Base-by-base conservation (phyloP, 2,113 vertebrate genomes). In the Agelaius phoeniceus region DNA sequence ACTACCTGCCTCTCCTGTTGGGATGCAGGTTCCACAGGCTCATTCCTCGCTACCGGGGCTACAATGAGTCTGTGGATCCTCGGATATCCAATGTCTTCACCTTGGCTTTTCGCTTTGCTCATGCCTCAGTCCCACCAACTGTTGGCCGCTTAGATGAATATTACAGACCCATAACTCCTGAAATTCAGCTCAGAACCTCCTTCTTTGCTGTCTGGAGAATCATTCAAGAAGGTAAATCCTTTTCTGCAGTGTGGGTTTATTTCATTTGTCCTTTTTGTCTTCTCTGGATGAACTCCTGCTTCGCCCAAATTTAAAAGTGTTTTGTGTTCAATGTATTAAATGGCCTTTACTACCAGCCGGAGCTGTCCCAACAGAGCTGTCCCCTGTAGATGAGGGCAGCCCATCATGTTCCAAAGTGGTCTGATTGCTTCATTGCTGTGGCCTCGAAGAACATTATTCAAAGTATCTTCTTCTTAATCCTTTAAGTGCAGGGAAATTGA, bases 121-220 rank as follows among this genome's bases (percentile, higher is more conserved):
- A 99, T 48, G 97, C 98, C 73, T 95, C 98, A 27, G 71, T 99
- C 77, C 99, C 99, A 51, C 98, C 98, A 3, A 54, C 96, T 24
- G 93, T 99, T 68, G 90, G 94, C 83, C 98, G 98, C 61, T 95
- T 99, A 92, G 65, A 98, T 87, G 16, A 44, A 49, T 71, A 2
- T 44, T 99, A 98, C 93, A 96, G 35, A 58, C 96, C 98, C 41
- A 28, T 94, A 15, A 5, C 12, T 23, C 98, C 98, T 75, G 96
- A 84, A 8, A 96, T 99, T 11, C 97, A 96, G 7, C 96, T 99
- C 44, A 98, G 97, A 90, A 89, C 66, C 7, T 97, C 97, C 51
- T 99, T 99, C 96, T 98, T 99, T 93, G 96, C 99, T 6, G 96
- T 97, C 33, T 99, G 99, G 99, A 98, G 99, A 76, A 80, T 99